Conservation (phyloP, 2,113 vertebrate genomes). For the Ciconia boyciana region DNA sequence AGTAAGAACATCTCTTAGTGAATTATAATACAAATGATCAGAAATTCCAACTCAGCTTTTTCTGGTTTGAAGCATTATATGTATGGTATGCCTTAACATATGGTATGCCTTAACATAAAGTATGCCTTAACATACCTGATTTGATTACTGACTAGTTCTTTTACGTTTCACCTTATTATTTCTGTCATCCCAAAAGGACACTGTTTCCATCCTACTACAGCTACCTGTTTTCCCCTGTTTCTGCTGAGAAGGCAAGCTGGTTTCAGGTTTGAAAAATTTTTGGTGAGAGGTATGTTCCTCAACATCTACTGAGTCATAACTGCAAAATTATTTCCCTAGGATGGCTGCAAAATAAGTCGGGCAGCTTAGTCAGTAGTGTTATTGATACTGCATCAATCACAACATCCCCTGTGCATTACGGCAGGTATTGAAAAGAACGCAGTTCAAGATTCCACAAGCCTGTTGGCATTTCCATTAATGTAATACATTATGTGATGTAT, state of each 20-base stretch:
- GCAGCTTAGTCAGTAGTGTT: neutral
- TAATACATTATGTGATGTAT: neutral
- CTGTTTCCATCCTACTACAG: neutral
- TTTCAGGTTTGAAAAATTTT: neutral
- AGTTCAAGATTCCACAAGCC: neutral
- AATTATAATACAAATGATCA: neutral
- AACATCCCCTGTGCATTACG: neutral
- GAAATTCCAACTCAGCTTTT: neutral
- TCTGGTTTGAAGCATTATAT: neutral
- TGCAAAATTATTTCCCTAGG: slow-evolving; percentile 7
- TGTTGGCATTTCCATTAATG: neutral
- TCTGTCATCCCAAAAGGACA: neutral
- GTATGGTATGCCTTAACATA: no score
- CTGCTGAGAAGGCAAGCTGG: neutral
- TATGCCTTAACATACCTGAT: neutral
- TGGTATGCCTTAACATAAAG: no score
- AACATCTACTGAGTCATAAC: slow-evolving; percentile 23
- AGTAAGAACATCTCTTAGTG: neutral
- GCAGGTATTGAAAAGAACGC: neutral
- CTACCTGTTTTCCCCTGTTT: neutral
- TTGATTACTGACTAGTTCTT: neutral
- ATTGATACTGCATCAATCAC: slow-evolving; percentile 29
- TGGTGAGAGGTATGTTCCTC: neutral
- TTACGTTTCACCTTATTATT: neutral
- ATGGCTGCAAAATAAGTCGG: slow-evolving; percentile 2